Percentiles rank a stretch among this genome's conserved stretches.
Evolutionary conservation across 2,797 vertebrate species (phyloP).

Genomic region (Nyctibius grandis): DNA sequence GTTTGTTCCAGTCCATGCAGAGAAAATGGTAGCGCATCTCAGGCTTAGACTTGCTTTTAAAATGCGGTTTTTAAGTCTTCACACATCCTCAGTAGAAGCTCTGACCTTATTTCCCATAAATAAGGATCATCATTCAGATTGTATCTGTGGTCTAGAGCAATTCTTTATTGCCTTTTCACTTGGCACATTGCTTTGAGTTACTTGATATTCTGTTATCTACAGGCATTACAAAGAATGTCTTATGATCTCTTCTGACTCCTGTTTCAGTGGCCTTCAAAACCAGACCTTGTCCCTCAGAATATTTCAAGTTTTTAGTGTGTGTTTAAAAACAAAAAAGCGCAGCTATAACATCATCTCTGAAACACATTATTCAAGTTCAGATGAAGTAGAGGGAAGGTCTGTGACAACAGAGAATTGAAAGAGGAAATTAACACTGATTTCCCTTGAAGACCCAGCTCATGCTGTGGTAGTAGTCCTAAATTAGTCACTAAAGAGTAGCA

Average conservation of each 20-base stretch:
- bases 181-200: not conserved
- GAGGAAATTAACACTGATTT: not conserved
- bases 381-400: not conserved
- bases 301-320: not conserved
- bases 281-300: not conserved
- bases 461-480: not conserved
- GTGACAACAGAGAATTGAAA: not conserved
- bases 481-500: not conserved
- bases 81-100: not conserved
- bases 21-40: not conserved
- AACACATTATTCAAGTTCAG: fast-evolving
- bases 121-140: not conserved
- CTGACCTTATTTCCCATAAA: not conserved
- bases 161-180: not conserved
- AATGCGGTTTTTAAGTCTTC: not conserved
- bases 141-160: not conserved
- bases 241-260: not conserved
- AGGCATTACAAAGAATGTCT: not conserved
- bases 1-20: not conserved
- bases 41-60: not conserved
- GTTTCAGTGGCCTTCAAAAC: not conserved
- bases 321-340: not conserved
- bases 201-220: not conserved
- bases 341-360: not conserved
- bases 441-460: not conserved